Percentiles rank a stretch among this genome's conserved stretches.
These are phyloP conservation scores for Steinernema hermaphroditum DNA, from an alignment of 2,888 invertebrate species.

Conservation along the genomic window DNA sequence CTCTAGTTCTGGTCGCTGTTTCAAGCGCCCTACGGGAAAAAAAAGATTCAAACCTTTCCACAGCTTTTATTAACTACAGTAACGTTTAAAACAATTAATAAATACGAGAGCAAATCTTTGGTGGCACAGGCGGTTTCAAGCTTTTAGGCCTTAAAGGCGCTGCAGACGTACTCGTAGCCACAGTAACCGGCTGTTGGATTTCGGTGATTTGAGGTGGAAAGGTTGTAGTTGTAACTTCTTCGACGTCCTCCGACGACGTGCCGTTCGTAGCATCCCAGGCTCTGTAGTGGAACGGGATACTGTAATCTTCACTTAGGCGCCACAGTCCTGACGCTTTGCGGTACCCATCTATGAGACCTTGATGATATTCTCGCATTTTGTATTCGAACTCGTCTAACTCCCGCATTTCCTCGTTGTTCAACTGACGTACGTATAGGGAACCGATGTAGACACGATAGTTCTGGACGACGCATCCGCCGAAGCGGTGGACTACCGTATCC, in stretches of 20 bases:
- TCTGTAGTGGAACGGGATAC: background rate
- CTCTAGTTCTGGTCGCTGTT: too few species aligned
- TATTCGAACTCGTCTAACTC: conserved; percentile 34
- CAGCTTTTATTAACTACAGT: too few species aligned
- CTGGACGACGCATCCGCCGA: conserved; percentile 33
- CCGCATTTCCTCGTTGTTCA: conserved; percentile 25
- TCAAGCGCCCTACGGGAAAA: too few species aligned
- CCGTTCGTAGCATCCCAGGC: background rate
- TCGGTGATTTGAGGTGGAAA: background rate
- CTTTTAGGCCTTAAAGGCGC: background rate
- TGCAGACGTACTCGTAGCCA: background rate
- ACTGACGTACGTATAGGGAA: conserved; percentile 21
- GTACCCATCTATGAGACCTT: background rate
- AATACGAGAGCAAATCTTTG: background rate
- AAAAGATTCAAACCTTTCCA: background rate
- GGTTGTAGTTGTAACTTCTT: background rate
- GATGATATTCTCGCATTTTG: background rate
- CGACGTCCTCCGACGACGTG: background rate
- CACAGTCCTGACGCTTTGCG: background rate
- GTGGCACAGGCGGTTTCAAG: conserved; percentile 5
- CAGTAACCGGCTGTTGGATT: background rate
- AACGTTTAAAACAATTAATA: background rate
- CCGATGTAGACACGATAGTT: conserved; percentile 34
- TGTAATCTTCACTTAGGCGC: background rate
- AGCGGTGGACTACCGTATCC: conserved; percentile 28